phyloP scores from a whole-genome alignment of 2,113 vertebrate species.

The Bufo gargarizans region DNA sequence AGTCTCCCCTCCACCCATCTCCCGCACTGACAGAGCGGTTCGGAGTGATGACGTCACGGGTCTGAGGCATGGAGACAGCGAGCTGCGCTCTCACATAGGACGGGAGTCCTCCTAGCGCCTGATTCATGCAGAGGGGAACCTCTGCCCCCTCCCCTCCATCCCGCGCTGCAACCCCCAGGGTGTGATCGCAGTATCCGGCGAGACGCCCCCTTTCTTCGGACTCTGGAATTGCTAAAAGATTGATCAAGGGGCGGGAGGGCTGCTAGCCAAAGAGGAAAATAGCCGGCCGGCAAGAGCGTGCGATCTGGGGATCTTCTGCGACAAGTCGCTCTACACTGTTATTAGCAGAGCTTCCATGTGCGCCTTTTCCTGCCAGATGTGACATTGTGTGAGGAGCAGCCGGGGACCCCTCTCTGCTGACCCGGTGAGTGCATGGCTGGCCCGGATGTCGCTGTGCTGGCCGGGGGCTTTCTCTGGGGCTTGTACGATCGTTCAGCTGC shows the following conservation, averaged over 20 bases:
- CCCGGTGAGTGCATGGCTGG: too few relatives aligned
- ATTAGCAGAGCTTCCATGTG: too few relatives aligned
- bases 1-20: neutral
- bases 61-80: constrained; percentile 23
- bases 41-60: constrained; percentile 39
- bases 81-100: constrained; percentile 12
- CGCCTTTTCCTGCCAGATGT: neutral
- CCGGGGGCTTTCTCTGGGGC: too few relatives aligned
- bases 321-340: too few relatives aligned
- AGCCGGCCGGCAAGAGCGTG: constrained; percentile 18
- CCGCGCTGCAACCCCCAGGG: neutral
- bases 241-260: constrained; percentile 35
- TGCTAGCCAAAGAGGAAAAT: neutral
- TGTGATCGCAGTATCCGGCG: neutral
- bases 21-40: neutral
- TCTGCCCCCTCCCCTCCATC: neutral
- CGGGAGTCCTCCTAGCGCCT: neutral
- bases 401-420: neutral
- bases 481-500: too few relatives aligned
- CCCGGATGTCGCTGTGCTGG: too few relatives aligned
- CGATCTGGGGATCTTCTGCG: neutral
- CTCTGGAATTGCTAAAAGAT: neutral
- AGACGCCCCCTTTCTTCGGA: constrained; percentile 5
- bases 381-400: neutral
- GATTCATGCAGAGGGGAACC: constrained; percentile 2